A percentile compares a stretch with the other conserved stretches of the same genome.
These are phyloP conservation scores for Fulmarus glacialis DNA, from an alignment of 2,113 vertebrate species.

Conservation along the genomic window DNA sequence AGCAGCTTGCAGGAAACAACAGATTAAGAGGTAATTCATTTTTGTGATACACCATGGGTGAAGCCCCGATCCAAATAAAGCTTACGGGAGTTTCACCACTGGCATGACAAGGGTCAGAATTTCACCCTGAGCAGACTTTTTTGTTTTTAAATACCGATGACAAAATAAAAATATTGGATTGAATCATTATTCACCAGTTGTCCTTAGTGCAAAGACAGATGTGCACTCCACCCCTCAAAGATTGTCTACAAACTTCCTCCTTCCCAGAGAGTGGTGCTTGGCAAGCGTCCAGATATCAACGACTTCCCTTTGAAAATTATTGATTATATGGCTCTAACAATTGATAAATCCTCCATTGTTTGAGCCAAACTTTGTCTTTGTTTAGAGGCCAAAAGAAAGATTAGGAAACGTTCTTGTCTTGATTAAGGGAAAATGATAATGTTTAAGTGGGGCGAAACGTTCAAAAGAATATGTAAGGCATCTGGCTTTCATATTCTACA, in stretches of 20 bases:
- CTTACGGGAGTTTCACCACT: background rate
- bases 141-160: background rate
- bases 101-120: background rate
- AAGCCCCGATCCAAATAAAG: background rate
- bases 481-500: constrained; percentile 23
- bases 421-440: background rate
- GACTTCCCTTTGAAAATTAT: constrained; percentile 14
- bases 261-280: background rate
- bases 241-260: background rate
- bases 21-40: background rate
- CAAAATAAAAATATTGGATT: background rate
- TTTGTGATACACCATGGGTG: background rate
- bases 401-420: background rate
- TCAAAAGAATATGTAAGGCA: background rate
- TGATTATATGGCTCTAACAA: background rate
- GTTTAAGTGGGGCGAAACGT: background rate
- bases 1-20: background rate
- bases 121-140: background rate
- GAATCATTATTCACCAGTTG: background rate
- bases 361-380: background rate
- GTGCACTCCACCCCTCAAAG: background rate
- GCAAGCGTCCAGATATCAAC: background rate
- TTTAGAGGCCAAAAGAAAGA: constrained; percentile 8
- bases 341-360: background rate
- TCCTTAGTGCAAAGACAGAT: background rate